Evolutionary conservation across 64 coral and sea anemone species (phyloP), one percentile per base, ranked within the genome.

Genomic region (Montipora sp.): DNA sequence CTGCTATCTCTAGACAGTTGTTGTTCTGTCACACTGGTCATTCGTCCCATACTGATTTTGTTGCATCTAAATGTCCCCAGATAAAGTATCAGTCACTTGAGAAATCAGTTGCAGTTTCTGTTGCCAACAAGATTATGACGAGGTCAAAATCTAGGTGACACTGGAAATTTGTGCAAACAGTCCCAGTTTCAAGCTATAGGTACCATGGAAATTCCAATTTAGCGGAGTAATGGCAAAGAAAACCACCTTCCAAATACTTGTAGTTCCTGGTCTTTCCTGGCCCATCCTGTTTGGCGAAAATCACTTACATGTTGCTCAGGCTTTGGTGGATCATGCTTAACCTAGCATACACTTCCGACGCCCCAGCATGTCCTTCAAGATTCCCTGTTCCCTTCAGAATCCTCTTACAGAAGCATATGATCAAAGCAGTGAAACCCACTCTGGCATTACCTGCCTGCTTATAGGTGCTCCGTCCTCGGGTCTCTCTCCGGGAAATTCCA

Each of bases 281-380:
- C 80, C 81, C 36, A 92, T 92, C 7, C 73, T 92, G 14, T 85
- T 92, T 66, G 90, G 73, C 1, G 73, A 92, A 21, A 92, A 87
- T 44, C 80, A 92, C 8, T 55, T 92, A 4, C 81, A 78, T 50
- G 53, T 79, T 16, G 80, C 78, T 7, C 18, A 91, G 23, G 79
- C 89, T 18, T 19, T 90, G 45, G 88, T 90, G 14, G 88, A 90
- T 90, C 88, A 80, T 69, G 55, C 16, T 12, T 13, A 1, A 20
- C 77, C 77, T 12, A n/a, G 44, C 16, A 81, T 80, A 59, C 24
- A 21, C 47, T 81, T 90, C n/a, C 16, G 61, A 49, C 89, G 59
- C 24, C 49, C 78, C 7, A 80, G 78, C 78, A 57, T 57, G 10
- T 11, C 5, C 0, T 80, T 80, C n/a, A 58, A 59, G 8, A 59